Conservation (phyloP, 2,888 invertebrate species). For the Geophilus truncorum region DNA sequence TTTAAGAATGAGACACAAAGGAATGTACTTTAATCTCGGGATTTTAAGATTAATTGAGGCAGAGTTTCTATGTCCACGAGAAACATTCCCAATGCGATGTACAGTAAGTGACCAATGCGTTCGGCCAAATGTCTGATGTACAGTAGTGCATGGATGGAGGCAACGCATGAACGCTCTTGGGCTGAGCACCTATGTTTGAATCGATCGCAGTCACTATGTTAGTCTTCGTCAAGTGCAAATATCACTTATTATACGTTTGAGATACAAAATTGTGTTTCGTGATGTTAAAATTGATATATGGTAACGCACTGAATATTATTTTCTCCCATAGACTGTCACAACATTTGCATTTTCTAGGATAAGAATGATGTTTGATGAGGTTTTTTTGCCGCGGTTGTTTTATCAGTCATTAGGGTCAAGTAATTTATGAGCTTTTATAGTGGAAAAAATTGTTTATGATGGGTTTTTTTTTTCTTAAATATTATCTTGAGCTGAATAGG, state of each 20-base stretch:
- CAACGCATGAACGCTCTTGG: neutral
- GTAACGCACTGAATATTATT: too few relatives aligned
- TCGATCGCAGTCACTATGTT: neutral
- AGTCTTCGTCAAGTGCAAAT: neutral
- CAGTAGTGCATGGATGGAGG: neutral
- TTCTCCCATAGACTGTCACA: too few relatives aligned
- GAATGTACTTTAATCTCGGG: neutral
- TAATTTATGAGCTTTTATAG: neutral
- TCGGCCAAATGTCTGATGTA: slow-evolving; percentile 1
- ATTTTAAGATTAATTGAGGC: neutral
- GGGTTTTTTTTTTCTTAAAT: neutral
- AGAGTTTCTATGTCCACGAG: neutral
- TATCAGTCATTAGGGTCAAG: neutral
- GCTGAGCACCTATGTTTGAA: neutral
- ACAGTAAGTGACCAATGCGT: neutral
- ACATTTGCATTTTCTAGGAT: too few relatives aligned
- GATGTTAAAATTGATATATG: too few relatives aligned
- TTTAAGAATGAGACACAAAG: neutral
- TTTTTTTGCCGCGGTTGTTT: neutral
- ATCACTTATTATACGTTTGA: neutral
- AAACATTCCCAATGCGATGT: neutral
- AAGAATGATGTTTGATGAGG: neutral
- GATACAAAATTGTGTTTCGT: too few relatives aligned
- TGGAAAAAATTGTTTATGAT: neutral
- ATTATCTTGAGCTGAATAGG: neutral